Conservation (phyloP, 1,140 invertebrate genomes). For the Drosophila nigrodunni region DNA sequence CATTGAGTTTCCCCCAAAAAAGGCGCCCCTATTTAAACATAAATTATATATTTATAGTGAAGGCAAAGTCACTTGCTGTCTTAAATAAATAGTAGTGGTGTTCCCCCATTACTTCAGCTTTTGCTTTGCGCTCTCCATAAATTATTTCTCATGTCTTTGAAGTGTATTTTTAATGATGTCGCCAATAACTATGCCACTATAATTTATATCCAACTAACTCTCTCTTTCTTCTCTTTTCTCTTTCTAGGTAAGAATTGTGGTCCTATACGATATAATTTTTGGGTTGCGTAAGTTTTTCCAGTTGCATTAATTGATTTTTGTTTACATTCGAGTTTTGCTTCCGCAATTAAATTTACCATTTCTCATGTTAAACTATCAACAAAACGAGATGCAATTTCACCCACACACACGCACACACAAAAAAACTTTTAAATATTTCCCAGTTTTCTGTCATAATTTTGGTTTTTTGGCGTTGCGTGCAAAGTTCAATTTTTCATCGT, state of each 20-base stretch:
- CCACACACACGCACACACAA: not conserved
- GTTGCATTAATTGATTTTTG: not conserved
- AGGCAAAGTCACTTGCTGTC: constrained; percentile 23
- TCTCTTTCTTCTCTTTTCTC: constrained; percentile 41
- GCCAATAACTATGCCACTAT: constrained; percentile 7
- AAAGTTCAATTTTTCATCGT: constrained; percentile 71
- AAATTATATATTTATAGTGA: constrained; percentile 72
- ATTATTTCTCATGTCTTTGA: constrained; percentile 30
- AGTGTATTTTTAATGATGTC: constrained; percentile 28
- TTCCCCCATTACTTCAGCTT: not conserved
- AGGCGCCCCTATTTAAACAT: constrained; percentile 59
- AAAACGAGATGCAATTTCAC: constrained; percentile 33
- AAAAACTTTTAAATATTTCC: no score
- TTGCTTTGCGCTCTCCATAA: constrained; percentile 38
- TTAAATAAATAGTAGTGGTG: constrained; percentile 30
- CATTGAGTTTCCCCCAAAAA: constrained; percentile 26
- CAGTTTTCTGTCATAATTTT: constrained; percentile 49
- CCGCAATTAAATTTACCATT: constrained; percentile 75
- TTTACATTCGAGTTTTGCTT: constrained; percentile 46
- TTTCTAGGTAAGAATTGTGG: constrained; percentile 67
- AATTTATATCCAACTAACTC: constrained; percentile 43
- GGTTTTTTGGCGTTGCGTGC: constrained; percentile 68
- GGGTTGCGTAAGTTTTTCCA: constrained; percentile 62
- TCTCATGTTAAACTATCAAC: constrained; percentile 67
- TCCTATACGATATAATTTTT: not conserved